Evolutionary conservation across 1,140 invertebrate genomes (phyloP), one percentile per base, ranked within the genome.

Genomic region (Trachymyrmex septentrionalis): DNA sequence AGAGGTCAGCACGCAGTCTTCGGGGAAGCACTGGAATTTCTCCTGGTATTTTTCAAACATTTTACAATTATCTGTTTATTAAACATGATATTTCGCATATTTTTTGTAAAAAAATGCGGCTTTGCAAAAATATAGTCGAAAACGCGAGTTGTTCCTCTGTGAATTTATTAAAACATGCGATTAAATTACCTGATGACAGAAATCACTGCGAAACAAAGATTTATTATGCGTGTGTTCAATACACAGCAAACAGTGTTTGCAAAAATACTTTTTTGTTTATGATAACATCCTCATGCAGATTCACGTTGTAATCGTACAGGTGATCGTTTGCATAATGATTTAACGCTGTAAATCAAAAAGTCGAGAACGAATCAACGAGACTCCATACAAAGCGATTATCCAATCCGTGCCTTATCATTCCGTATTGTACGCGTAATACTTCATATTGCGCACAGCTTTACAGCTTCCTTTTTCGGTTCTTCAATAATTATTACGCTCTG

Each of bases 401-500:
- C 27, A 27, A 73, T 82, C 24, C 38, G 19, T 21, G 48, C 21
- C 48, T 82, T 81, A 82, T 73, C 38, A 69, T 69, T 50, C 21
- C 38, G 38, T 16, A 14, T 61, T 0, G 24, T 61, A 72, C 27
- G 72, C 50, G 50, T 27, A n/a, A 24, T 5, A 14, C n/a, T 69
- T 21, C n/a, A 19, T 48, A 21, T 48, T 19, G 24, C 34, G 78
- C 63, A 4, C 14, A 6, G 53, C 19, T n/a, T 84, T 73, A 57
- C 34, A 14, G n/a, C 19, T 61, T 34, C 21, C 21, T 75, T 84
- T 75, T 84, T 63, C 16, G 67, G 7, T 21, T 61, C 53, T 55
- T n/a, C 30, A 48, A 59, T 72, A 82, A 82, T 82, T 82, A 82
- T 73, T 44, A 82, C 78, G 67, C 78, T 82, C 53, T 72, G 66